phyloP scores from a whole-genome alignment of 2,888 invertebrate genomes.

The Nysson spinosus region DNA sequence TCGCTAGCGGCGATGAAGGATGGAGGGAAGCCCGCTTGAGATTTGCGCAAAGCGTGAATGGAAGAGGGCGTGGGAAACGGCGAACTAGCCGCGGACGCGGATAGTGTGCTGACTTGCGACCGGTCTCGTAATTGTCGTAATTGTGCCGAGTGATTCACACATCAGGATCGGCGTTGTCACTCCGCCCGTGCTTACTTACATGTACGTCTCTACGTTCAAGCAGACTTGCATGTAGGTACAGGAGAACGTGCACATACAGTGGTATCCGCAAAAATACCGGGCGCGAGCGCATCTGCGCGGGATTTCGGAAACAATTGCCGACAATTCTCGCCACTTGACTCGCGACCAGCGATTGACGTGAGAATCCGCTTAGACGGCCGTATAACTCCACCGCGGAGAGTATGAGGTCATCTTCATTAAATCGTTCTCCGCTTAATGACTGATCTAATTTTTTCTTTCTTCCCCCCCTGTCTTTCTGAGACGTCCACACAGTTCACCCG shows the following conservation, averaged over 20 bases:
- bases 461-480: constrained; percentile 11
- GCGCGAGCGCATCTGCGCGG: constrained; percentile 73
- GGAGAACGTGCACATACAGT: constrained; percentile 48
- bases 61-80: constrained; percentile 77
- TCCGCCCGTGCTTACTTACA: constrained; percentile 46
- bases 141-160: constrained; percentile 78
- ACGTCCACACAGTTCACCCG: not conserved
- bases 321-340: constrained; percentile 78
- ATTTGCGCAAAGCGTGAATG: constrained; percentile 76
- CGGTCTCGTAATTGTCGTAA: constrained; percentile 75
- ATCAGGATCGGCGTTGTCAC: constrained; percentile 67
- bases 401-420: constrained; percentile 78
- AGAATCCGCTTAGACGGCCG: constrained; percentile 74
- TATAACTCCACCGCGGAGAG: constrained; percentile 67
- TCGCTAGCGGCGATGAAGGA: constrained; percentile 15
- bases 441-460: constrained; percentile 73
- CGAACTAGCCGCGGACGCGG: constrained; percentile 67
- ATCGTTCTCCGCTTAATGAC: constrained; percentile 77
- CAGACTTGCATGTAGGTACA: constrained; percentile 2
- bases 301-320: constrained; percentile 78
- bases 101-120: constrained; percentile 69
- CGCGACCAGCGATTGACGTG: constrained; percentile 77
- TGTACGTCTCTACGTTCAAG: constrained; percentile 18
- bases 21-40: constrained; percentile 58
- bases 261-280: constrained; percentile 31